Conservation (phyloP, 1,140 invertebrate species). For the Drosophila orosa region DNA sequence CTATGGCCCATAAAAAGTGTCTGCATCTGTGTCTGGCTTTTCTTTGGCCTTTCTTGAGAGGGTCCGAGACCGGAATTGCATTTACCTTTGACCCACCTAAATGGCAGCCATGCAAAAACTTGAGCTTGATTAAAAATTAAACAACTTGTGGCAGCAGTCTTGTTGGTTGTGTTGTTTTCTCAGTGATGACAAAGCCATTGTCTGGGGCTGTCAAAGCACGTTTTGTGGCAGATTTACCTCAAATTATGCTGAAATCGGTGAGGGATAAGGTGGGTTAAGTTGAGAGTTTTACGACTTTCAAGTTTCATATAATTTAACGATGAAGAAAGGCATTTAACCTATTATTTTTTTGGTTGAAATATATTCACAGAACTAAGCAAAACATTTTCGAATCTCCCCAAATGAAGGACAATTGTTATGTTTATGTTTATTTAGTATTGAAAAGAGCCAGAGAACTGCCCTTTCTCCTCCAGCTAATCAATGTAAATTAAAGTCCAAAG, state of each 20-base stretch:
- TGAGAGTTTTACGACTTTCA: too few relatives aligned
- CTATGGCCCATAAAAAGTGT: constrained; percentile 75
- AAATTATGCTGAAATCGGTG: constrained; percentile 53
- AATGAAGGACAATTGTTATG: neutral
- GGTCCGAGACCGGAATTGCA: constrained; percentile 27
- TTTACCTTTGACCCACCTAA: constrained; percentile 73
- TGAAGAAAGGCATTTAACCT: neutral
- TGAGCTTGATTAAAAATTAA: constrained; percentile 75
- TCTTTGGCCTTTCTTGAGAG: constrained; percentile 17
- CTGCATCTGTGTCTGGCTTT: constrained; percentile 59
- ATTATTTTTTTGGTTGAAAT: neutral
- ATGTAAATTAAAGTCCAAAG: constrained; percentile 31
- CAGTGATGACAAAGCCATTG: constrained; percentile 29
- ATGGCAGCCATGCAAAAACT: constrained; percentile 70
- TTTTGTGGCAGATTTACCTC: constrained; percentile 58
- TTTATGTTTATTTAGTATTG: constrained; percentile 1
- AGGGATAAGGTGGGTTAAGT: neutral
- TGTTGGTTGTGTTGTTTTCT: neutral
- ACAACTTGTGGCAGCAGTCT: constrained; percentile 43
- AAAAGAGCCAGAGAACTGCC: constrained; percentile 48
- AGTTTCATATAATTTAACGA: neutral
- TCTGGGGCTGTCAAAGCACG: constrained; percentile 57
- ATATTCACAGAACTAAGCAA: neutral
- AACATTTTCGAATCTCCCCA: neutral
- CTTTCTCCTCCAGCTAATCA: constrained; percentile 26